Evolutionary conservation across 2,797 vertebrate species (phyloP).

Genomic region (Neoniphon sammara): DNA sequence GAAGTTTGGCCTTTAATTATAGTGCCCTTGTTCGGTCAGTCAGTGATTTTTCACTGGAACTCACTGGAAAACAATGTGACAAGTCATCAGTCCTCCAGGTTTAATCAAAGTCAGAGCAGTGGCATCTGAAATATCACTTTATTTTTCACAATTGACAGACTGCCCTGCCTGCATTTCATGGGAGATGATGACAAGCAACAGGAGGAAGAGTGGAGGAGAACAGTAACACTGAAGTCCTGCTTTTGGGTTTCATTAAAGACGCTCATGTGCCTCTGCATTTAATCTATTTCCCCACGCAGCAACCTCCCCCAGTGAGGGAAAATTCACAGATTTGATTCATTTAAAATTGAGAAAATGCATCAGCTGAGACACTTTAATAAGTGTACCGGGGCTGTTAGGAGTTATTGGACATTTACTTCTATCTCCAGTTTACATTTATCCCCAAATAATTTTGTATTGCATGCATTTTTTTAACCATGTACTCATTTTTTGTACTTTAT

Average conservation of each 20-base stretch:
- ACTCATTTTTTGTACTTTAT: too few species aligned
- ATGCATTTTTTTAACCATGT: neutral
- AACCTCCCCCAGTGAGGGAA: conserved; percentile 3
- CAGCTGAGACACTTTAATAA: neutral
- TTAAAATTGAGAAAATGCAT: conserved; percentile 11
- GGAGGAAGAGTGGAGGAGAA: conserved; percentile 1
- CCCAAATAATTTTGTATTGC: neutral
- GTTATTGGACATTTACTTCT: neutral
- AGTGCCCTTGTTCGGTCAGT: neutral
- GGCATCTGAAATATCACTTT: too few species aligned
- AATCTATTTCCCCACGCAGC: conserved; percentile 10
- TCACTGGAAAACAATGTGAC: too few species aligned
- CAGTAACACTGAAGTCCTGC: conserved; percentile 18
- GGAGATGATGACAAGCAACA: neutral
- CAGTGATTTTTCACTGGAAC: too few species aligned
- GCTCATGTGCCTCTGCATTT: conserved; percentile 12
- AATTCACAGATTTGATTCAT: conserved; percentile 37
- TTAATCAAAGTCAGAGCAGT: too few species aligned
- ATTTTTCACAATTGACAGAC: too few species aligned
- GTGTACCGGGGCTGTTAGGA: conserved; percentile 13
- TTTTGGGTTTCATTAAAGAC: conserved; percentile 24
- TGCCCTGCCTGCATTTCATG: too few species aligned
- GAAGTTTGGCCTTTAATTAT: too few species aligned
- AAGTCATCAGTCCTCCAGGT: too few species aligned
- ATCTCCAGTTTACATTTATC: conserved; percentile 3